Evolutionary conservation across 2,888 invertebrate species (phyloP).

Genomic region (Erebia aethiops): DNA sequence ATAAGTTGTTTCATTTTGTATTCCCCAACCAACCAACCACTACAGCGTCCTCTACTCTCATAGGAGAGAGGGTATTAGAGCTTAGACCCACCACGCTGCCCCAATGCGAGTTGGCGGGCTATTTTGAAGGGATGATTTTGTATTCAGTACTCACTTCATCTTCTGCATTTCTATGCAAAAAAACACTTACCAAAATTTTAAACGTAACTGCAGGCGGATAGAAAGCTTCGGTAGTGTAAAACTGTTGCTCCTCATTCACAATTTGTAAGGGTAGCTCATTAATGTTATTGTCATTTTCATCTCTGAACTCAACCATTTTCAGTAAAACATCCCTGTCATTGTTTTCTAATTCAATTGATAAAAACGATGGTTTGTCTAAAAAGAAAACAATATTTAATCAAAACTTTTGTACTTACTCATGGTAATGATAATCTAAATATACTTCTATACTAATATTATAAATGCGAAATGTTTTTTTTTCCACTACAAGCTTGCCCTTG

Average conservation of each 20-base stretch:
- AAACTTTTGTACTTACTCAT: not conserved
- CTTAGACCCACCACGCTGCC: too few relatives aligned
- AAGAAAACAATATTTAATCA: conserved; percentile 23
- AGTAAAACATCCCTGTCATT: conserved; percentile 47
- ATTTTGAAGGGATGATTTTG: too few relatives aligned
- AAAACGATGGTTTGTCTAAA: conserved; percentile 50
- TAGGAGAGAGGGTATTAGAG: too few relatives aligned
- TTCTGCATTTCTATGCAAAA: not conserved
- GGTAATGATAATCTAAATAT: too few relatives aligned
- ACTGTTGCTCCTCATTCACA: conserved; percentile 45
- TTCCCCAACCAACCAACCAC: too few relatives aligned
- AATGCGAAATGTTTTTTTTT: too few relatives aligned
- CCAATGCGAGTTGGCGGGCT: too few relatives aligned
- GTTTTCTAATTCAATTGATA: conserved; percentile 52
- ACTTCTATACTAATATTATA: too few relatives aligned
- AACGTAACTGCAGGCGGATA: conserved; percentile 52
- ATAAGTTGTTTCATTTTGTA: too few relatives aligned
- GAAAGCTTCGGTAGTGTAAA: conserved; percentile 52
- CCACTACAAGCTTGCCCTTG: too few relatives aligned
- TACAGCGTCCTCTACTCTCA: too few relatives aligned
- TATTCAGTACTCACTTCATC: too few relatives aligned
- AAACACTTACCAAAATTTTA: conserved; percentile 49
- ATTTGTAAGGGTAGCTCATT: conserved; percentile 45
- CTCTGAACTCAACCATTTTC: conserved; percentile 47
- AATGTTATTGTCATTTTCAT: conserved; percentile 47